These are phyloP conservation scores for Cremastinae sp. DNA, from an alignment of 2,888 invertebrate species.

Conservation along the genomic window DNA sequence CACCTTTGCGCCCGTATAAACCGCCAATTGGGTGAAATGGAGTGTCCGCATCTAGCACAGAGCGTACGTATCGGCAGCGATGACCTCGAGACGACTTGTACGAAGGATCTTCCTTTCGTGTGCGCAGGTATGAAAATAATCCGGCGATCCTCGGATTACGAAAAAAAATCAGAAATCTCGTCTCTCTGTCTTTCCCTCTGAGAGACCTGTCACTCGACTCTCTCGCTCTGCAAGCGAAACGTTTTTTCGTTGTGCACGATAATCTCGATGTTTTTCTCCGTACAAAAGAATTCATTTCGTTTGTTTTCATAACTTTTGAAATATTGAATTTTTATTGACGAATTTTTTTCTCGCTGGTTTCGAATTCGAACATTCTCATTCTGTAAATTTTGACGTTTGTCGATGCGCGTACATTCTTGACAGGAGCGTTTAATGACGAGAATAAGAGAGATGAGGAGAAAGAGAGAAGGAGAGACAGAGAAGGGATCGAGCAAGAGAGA, in stretches of 20 bases:
- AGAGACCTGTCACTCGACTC: no score
- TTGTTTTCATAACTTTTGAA: constrained; percentile 21
- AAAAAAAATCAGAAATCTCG: background rate
- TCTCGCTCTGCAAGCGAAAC: no score
- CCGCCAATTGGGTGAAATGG: constrained; percentile 81
- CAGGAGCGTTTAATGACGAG: no score
- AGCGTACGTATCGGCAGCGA: constrained; percentile 81
- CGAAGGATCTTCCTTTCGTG: constrained; percentile 82
- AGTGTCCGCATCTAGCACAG: constrained; percentile 86
- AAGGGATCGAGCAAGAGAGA: constrained; percentile 10
- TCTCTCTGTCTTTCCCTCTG: constrained; percentile 44
- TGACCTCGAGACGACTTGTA: constrained; percentile 75
- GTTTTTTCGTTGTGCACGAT: background rate
- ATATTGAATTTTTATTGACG: constrained; percentile 30
- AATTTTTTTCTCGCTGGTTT: no score
- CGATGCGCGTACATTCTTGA: background rate
- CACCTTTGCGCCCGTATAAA: constrained; percentile 42
- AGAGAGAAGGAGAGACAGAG: background rate
- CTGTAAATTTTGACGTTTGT: background rate
- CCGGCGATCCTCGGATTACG: constrained; percentile 12
- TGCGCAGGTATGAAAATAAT: constrained; percentile 83
- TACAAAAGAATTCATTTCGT: no score
- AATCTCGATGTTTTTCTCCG: no score
- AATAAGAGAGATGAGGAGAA: background rate
- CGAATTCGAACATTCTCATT: no score